These are phyloP conservation scores for Stercorarius parasiticus DNA, from an alignment of 2,113 vertebrate species.

Conservation along the genomic window DNA sequence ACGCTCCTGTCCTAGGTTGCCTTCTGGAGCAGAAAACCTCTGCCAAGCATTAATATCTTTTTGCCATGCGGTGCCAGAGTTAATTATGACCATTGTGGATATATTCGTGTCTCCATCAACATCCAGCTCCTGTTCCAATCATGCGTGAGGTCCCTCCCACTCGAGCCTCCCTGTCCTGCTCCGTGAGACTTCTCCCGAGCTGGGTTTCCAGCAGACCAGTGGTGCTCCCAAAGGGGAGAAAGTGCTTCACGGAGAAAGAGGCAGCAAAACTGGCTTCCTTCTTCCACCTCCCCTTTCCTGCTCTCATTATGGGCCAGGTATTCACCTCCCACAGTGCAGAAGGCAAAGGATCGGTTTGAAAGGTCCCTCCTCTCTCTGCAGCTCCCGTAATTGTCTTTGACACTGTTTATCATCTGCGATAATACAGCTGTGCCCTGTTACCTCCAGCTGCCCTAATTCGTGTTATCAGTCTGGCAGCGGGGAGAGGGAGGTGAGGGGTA, in stretches of 20 bases:
- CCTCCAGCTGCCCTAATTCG: conserved; percentile 1
- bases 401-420: conserved; percentile 63
- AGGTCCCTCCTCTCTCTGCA: background rate
- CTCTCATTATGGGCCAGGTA: background rate
- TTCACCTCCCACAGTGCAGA: background rate
- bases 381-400: conserved; percentile 52
- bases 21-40: background rate
- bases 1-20: background rate
- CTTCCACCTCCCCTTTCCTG: conserved; percentile 20
- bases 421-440: conserved; percentile 42
- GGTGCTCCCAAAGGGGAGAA: background rate
- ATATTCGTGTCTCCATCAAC: background rate
- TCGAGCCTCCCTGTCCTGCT: background rate
- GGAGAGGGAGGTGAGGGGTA: conserved; percentile 2
- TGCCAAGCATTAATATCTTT: background rate
- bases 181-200: background rate
- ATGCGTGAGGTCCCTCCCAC: fast-evolving
- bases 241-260: background rate
- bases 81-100: background rate
- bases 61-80: background rate
- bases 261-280: background rate
- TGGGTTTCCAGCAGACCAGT: background rate
- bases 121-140: background rate
- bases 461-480: conserved; percentile 22
- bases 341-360: background rate